Conservation (phyloP, 2,113 vertebrate genomes). For the Sphyrna mokarran region DNA sequence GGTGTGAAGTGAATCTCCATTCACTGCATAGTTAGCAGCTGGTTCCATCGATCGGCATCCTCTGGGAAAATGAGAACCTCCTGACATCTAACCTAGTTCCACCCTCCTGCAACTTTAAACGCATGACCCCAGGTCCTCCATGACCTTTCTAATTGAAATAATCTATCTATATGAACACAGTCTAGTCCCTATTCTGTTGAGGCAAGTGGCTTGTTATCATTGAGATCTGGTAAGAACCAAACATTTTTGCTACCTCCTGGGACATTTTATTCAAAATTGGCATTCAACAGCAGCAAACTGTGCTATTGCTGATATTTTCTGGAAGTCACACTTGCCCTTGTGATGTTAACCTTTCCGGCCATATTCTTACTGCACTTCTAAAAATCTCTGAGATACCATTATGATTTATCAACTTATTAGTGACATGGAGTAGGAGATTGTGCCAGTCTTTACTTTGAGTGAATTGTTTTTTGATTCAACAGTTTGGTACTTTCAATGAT, state of each 20-base stretch:
- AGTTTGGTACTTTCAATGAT: not conserved
- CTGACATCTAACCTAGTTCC: not conserved
- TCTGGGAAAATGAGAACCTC: not conserved
- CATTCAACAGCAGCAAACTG: not conserved
- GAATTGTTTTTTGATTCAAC: not conserved
- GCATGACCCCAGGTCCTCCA: not conserved
- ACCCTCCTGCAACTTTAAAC: not conserved
- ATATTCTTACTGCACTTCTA: not conserved
- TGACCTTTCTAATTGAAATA: conserved; percentile 13
- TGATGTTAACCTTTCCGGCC: not conserved
- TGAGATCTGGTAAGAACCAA: not conserved
- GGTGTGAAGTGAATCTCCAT: not conserved
- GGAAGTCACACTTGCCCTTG: not conserved
- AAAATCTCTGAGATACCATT: not conserved
- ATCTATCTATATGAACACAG: conserved; percentile 6
- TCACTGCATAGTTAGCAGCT: not conserved
- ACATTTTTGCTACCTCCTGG: not conserved
- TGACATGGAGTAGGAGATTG: not conserved
- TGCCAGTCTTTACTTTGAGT: not conserved
- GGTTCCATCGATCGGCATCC: not conserved
- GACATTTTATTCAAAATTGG: not conserved
- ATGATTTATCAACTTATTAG: not conserved
- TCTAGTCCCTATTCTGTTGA: not conserved
- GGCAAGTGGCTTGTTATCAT: not conserved
- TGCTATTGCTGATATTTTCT: not conserved